Evolutionary conservation across 2,113 vertebrate genomes (phyloP), one percentile per base, ranked within the genome.

Genomic region (Pogona vitticeps): DNA sequence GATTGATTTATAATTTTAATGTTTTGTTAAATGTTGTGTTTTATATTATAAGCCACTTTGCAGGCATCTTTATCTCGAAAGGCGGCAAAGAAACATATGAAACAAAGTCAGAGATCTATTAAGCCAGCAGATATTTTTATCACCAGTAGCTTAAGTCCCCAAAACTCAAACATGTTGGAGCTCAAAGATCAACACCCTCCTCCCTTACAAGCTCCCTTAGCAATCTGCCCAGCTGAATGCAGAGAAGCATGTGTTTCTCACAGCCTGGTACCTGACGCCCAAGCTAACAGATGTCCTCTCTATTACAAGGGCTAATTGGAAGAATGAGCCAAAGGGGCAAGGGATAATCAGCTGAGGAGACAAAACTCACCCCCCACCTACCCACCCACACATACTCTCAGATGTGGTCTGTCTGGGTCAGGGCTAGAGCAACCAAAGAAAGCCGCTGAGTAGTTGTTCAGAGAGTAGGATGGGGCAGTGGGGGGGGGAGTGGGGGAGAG

Each of bases 251-350:
- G n/a, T 23, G 42, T 40, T 80, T 65, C 33, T 80, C 20, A 20
- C 7, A 58, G 40, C 17, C 61, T 88, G 46, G 58, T 42, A 67
- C 46, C 82, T 59, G 61, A 40, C 7, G 28, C 82, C 68, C n/a
- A 63, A 81, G 33, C 36, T 33, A 59, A 70, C 77, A 76, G 77
- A 68, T 88, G 87, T 42, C 82, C 20, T 80, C 61, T 28, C 20
- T 75, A 73, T 40, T 65, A 75, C 28, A 38, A 61, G n/a, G 17
- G 26, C 82, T 88, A 80, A 84, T 31, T 80, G 87, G 82, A 52
- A 80, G 77, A 20, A n/a, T 6, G 18, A 80, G 59, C 87, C 58
- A 21, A 67, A 88, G 80, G 82, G 82, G 82, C 82, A 42, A 72
- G 75, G 31, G 7, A 58, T 61, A 80, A 88, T 61, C 5, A 28